Evolutionary conservation across 2,113 vertebrate species (phyloP), one percentile per base, ranked within the genome.

Genomic region (Thryonomys swinderianus): DNA sequence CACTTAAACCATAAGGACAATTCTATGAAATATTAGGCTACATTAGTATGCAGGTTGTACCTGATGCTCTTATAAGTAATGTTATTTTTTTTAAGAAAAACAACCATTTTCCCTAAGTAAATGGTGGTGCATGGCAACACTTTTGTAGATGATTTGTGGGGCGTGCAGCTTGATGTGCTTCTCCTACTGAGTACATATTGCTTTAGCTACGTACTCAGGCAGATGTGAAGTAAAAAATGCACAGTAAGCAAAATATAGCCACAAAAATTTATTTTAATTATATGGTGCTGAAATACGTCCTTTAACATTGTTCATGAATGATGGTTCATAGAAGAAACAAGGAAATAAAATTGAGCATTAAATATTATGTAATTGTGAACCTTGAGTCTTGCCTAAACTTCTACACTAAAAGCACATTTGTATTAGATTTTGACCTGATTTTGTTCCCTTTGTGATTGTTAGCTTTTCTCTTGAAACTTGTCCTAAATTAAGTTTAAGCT

Each of bases 51-150:
- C 74, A 97, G 74, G 96, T 91, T 94, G 69, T 66, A 87, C 93
- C 48, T 66, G 79, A 91, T 86, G 7, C 11, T 86, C 37, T 86
- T 59, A 85, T 94, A 94, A 94, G 84, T 85, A 93, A 93, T n/a
- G n/a, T n/a, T n/a, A n/a, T 79, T 32, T 95, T 85, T 95, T 96
- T 95, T 78, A 53, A 85, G 83, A 74, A 79, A 97, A 96, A 67
- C 84, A 88, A 2, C 71, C 64, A 73, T 94, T 93, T 94, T 78
- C 84, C 95, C 32, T 92, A 51, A 82, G 89, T 84, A 96, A 96
- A 93, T 93, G 88, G 23, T 51, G 4, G 37, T 83, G 23, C 64
- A 30, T 37, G 73, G 73, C 12, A 89, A 48, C 83, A 93, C 51
- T 84, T 76, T 55, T 84, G 73, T 57, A 74, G 51, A 81, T 92